A percentile compares a stretch with the other conserved stretches of the same genome.
Conservation (phyloP, 2,888 invertebrate species). For the Brachynemurus nebulosus region DNA sequence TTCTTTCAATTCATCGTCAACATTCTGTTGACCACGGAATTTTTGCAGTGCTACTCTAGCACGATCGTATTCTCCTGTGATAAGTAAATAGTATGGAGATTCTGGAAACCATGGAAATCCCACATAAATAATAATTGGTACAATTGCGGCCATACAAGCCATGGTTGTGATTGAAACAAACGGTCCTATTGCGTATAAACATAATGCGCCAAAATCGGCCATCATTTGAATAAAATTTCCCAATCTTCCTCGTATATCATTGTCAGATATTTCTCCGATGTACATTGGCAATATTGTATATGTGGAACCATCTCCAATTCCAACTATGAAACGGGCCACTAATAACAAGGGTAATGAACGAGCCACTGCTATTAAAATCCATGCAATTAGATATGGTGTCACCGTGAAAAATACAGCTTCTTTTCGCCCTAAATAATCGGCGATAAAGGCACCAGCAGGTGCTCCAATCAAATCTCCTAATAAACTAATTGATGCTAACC, state of each 20-base stretch:
- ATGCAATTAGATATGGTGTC: conserved; percentile 6
- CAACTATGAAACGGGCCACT: conserved; percentile 34
- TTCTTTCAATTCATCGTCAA: conserved; percentile 34
- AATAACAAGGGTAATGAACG: conserved; percentile 1
- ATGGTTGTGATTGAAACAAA: conserved; percentile 40
- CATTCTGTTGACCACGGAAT: conserved; percentile 37
- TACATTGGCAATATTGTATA: conserved; percentile 38
- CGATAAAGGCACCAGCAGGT: conserved; percentile 6
- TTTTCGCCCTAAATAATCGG: conserved; percentile 8
- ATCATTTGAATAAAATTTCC: conserved; percentile 43
- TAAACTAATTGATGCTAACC: conserved; percentile 10
- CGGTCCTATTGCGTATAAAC: conserved; percentile 48
- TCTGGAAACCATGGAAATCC: conserved; percentile 51
- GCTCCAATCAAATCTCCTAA: conserved; percentile 7
- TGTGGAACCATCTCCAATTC: conserved; percentile 35
- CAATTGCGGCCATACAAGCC: conserved; percentile 40
- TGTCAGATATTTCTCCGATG: conserved; percentile 43
- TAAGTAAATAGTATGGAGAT: conserved; percentile 38
- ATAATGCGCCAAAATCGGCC: conserved; percentile 41
- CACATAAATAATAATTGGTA: conserved; percentile 42
- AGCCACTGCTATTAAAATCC: conserved; percentile 8
- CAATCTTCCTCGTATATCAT: conserved; percentile 41
- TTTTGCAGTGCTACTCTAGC: conserved; percentile 40
- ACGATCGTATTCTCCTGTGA: conserved; percentile 29
- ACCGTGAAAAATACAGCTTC: conserved; percentile 5